Evolutionary conservation across 64 coral and sea anemone species (phyloP).

Genomic region (Acropora tenuis): DNA sequence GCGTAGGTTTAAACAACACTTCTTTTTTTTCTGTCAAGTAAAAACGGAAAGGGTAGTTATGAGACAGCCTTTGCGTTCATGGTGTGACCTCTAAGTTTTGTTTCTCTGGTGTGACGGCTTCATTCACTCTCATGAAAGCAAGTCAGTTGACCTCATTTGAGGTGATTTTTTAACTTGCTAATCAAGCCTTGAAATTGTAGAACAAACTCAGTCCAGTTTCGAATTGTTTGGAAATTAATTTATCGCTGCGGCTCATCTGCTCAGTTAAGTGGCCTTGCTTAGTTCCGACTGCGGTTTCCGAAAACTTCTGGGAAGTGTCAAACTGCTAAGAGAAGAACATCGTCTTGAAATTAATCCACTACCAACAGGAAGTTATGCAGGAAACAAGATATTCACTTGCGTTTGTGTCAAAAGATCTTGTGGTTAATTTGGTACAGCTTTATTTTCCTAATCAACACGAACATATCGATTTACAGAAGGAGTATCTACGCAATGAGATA

Average conservation of each 20-base stretch:
- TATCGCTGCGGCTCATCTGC: background rate
- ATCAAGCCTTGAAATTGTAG: too few species aligned
- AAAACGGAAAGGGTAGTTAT: too few species aligned
- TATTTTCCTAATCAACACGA: background rate
- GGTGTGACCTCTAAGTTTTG: too few species aligned
- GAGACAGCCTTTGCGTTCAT: too few species aligned
- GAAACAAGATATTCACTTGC: background rate
- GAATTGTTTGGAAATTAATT: background rate
- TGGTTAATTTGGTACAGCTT: background rate
- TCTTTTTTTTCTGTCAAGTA: too few species aligned
- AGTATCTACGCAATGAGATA: background rate
- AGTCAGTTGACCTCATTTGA: too few species aligned
- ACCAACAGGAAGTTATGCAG: background rate
- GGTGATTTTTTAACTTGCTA: too few species aligned
- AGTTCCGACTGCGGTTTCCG: background rate
- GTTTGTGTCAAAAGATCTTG: background rate
- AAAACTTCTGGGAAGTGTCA: background rate
- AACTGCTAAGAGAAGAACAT: background rate
- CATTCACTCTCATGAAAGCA: too few species aligned
- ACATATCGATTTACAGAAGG: background rate
- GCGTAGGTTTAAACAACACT: too few species aligned
- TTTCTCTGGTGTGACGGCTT: too few species aligned
- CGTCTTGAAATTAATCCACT: constrained; percentile 10
- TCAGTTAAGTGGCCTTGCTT: background rate
- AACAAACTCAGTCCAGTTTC: background rate